Conservation (phyloP, 2,888 invertebrate genomes). For the Hofmannophila pseudospretella region DNA sequence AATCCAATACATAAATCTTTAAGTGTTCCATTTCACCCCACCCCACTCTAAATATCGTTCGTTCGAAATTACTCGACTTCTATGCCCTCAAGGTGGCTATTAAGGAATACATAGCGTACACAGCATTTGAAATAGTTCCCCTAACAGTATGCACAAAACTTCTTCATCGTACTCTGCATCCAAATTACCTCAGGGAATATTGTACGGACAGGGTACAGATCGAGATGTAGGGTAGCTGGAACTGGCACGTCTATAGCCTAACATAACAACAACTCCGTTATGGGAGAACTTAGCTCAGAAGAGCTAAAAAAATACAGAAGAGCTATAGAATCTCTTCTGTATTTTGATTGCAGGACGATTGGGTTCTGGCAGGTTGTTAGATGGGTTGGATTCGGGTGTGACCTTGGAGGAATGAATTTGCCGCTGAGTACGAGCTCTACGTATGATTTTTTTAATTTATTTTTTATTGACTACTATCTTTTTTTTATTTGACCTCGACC, state of each 20-base stretch:
- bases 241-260: not conserved
- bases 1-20: slow-evolving; percentile 3
- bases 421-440: too few relatives aligned
- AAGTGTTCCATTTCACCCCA: slow-evolving; percentile 17
- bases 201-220: slow-evolving; percentile 12
- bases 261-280: too few relatives aligned
- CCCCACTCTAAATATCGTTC: slow-evolving; percentile 11
- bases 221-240: slow-evolving; percentile 5
- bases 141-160: slow-evolving; percentile 58
- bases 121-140: slow-evolving; percentile 55
- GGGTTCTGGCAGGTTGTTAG: too few relatives aligned
- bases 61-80: slow-evolving; percentile 18
- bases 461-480: too few relatives aligned
- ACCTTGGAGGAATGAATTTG: too few relatives aligned
- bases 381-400: too few relatives aligned
- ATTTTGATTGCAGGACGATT: too few relatives aligned
- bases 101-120: slow-evolving; percentile 50
- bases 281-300: too few relatives aligned
- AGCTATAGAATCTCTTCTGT: too few relatives aligned
- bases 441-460: too few relatives aligned
- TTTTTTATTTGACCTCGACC: too few relatives aligned
- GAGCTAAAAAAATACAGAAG: too few relatives aligned
- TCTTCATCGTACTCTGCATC: slow-evolving; percentile 57
- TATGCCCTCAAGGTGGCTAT: slow-evolving; percentile 55
- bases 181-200: slow-evolving; percentile 60